These are phyloP conservation scores for Ptiloglossa arizonensis DNA, from an alignment of 1,140 invertebrate species.

Conservation along the genomic window DNA sequence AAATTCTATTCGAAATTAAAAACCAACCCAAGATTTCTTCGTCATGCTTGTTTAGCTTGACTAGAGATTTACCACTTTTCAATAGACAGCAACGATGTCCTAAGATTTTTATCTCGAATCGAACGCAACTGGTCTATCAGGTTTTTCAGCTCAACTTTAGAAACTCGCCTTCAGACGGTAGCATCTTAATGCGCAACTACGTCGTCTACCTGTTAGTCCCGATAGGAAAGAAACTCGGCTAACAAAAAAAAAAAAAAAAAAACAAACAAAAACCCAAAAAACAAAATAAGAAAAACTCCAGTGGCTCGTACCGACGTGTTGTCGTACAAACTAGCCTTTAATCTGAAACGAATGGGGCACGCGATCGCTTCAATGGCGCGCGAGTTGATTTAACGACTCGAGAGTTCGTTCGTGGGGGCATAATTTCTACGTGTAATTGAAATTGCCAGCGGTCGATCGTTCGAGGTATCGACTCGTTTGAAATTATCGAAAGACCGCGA, in stretches of 20 bases:
- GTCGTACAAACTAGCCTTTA: no score
- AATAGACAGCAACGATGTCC: neutral
- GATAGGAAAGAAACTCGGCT: neutral
- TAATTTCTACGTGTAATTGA: neutral
- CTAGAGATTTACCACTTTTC: no score
- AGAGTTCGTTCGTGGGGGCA: no score
- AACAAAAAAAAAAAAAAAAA: neutral
- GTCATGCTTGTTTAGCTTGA: no score
- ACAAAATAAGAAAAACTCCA: no score
- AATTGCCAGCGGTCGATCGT: neutral
- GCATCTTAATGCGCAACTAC: neutral
- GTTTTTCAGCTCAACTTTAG: neutral
- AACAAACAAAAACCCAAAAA: no score
- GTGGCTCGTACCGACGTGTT: no score
- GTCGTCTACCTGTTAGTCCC: neutral
- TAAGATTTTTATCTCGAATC: no score
- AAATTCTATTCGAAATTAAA: no score
- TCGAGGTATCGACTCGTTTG: no score
- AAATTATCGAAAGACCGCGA: neutral
- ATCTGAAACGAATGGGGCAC: neutral
- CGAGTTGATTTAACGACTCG: neutral
- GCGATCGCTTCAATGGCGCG: neutral
- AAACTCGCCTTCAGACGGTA: no score
- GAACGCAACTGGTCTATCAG: neutral
- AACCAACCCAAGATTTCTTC: no score